Evolutionary conservation across 2,888 invertebrate genomes (phyloP), one percentile per base, ranked within the genome.

Genomic region (Oxyscelio sp.): DNA sequence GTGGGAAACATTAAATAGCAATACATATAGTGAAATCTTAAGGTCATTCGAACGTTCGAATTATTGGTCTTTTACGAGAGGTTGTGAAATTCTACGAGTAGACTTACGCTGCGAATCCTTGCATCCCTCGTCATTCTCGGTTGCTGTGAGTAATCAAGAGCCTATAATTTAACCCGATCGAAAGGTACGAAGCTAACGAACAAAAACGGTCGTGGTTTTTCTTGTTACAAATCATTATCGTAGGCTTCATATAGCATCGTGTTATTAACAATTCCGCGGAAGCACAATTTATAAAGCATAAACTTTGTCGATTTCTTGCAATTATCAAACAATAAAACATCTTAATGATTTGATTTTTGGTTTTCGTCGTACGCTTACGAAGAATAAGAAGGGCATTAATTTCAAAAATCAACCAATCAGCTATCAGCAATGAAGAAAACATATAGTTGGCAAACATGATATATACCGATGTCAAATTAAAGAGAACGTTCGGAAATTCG

Each of bases 121-220:
- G 50, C 61, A 43, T 75, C 70, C 74, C 71, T 66, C 63, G 56
- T 75, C 73, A 63, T 65, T 75, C 74, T 78, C 71, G 66, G 77
- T 81, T 83, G 87, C 86, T 90, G 89, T 88, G 90, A 90, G 92
- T 93, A 93, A 94, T 94, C 94, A 94, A 93, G 91, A 91, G 92
- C 92, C 94, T 94, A 93, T 94, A 94, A 94, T 94, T 94, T 93
- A 93, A 91, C 90, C 90, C 89, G 92, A 94, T 94, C 94, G 93
- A 93, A 93, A 92, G 89, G 90, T 90, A 91, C 89, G 91, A 90
- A 89, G 87, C 93, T 94, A 94, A 94, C 91, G 94, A 94, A 94
- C 94, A 92, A 93, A 93, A 94, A 94, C 93, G 91, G 91, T 92
- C 90, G 87, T 87, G 91, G 90, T 93, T 94, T 93, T 93, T 94